Conservation (phyloP, 2,797 vertebrate genomes). For the Melanotaenia pygmaea region DNA sequence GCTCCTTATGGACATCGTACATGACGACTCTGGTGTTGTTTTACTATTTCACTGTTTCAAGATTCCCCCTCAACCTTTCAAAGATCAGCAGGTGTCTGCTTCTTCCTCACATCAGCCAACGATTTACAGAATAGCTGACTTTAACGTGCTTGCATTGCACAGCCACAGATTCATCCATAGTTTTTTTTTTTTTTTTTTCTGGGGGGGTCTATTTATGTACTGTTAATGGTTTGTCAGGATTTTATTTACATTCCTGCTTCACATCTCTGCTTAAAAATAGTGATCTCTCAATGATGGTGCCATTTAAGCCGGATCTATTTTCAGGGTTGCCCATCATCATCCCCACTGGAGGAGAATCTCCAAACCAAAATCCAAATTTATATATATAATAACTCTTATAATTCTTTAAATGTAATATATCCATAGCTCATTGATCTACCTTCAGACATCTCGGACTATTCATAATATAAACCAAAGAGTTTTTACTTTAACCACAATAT, state of each 20-base stretch:
- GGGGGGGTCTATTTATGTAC: not conserved
- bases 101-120: not conserved
- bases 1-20: too few relatives aligned
- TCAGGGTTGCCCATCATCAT: conserved; percentile 4
- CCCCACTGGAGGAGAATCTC: not conserved
- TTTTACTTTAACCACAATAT: not conserved
- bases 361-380: too few relatives aligned
- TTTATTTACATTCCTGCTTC: conserved; percentile 8
- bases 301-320: conserved; percentile 4
- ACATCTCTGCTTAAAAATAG: conserved; percentile 7
- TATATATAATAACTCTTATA: too few relatives aligned
- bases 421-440: not conserved
- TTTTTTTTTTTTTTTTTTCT: not conserved
- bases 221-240: not conserved
- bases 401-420: too few relatives aligned
- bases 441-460: not conserved
- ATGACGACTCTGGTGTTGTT: too few relatives aligned
- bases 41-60: too few relatives aligned
- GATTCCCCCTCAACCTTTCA: too few relatives aligned
- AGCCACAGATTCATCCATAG: not conserved
- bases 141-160: not conserved
- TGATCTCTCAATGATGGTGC: not conserved
- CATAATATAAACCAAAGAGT: not conserved
- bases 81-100: too few relatives aligned
- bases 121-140: not conserved